Conservation (phyloP, 2,888 invertebrate species). For the Ophion obscuratus region DNA sequence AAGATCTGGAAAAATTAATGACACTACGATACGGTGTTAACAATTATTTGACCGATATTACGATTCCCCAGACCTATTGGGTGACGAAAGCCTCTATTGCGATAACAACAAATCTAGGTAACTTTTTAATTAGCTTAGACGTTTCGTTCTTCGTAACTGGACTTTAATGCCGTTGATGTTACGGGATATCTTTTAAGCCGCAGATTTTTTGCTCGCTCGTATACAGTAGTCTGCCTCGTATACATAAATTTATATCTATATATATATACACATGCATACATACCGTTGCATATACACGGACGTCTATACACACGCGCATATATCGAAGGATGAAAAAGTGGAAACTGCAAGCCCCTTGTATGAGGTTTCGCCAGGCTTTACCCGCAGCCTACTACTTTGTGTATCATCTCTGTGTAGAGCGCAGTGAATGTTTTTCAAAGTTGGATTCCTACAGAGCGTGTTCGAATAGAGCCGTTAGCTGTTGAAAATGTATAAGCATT, state of each 20-base stretch:
- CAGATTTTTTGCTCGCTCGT: no score
- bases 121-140: no score
- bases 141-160: no score
- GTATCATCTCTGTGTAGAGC: slow-evolving; percentile 7
- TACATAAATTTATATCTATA: background rate
- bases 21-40: no score
- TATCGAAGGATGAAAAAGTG: slow-evolving; percentile 31
- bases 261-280: background rate
- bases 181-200: no score
- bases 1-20: no score
- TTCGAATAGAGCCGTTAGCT: slow-evolving; percentile 9
- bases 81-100: no score
- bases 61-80: no score
- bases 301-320: slow-evolving; percentile 10
- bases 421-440: slow-evolving; percentile 37
- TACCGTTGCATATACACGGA: background rate
- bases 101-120: no score
- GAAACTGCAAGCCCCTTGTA: slow-evolving; percentile 45
- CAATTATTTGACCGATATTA: no score
- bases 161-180: no score
- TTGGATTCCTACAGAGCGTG: slow-evolving; percentile 36
- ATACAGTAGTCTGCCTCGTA: background rate
- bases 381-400: slow-evolving; percentile 26
- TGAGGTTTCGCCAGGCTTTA: slow-evolving; percentile 56
- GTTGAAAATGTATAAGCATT: slow-evolving; percentile 1